Evolutionary conservation across 1,140 invertebrate species (phyloP).

Genomic region (Bombus soroeensis): DNA sequence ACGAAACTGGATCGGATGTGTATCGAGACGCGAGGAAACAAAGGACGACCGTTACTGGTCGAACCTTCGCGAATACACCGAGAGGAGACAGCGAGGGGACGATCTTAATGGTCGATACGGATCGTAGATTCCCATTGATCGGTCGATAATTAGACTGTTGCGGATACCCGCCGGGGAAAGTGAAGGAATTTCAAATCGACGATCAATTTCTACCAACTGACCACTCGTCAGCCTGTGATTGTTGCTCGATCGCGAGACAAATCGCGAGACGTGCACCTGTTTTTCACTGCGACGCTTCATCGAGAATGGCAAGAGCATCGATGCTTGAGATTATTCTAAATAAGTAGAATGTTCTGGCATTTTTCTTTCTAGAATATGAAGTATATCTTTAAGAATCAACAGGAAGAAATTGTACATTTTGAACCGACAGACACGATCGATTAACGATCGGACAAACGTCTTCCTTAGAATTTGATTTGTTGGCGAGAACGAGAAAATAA

Average conservation of each 20-base stretch:
- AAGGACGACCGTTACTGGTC: slow-evolving; percentile 39
- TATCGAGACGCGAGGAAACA: slow-evolving; percentile 58
- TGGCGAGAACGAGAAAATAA: neutral
- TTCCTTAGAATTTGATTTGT: too few relatives aligned
- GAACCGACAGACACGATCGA: too few relatives aligned
- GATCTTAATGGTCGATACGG: slow-evolving; percentile 59
- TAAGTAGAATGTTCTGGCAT: neutral
- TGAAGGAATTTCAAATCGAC: slow-evolving; percentile 42
- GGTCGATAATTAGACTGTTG: slow-evolving; percentile 49
- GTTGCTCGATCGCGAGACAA: slow-evolving; percentile 13
- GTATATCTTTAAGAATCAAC: too few relatives aligned
- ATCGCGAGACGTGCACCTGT: neutral
- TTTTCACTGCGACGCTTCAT: neutral
- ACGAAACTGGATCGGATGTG: slow-evolving; percentile 71
- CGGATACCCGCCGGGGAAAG: slow-evolving; percentile 42
- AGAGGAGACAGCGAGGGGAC: neutral
- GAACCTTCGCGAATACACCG: slow-evolving; percentile 27
- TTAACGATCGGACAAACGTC: neutral
- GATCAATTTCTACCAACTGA: slow-evolving; percentile 10
- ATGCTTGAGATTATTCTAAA: neutral
- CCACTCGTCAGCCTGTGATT: neutral
- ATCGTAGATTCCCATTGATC: slow-evolving; percentile 58
- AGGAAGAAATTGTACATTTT: too few relatives aligned
- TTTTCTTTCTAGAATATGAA: neutral
- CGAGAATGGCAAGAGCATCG: neutral